Percentiles rank a stretch among this genome's conserved stretches.
Conservation (phyloP, 1,140 invertebrate species). For the Nixonia krombeini region DNA sequence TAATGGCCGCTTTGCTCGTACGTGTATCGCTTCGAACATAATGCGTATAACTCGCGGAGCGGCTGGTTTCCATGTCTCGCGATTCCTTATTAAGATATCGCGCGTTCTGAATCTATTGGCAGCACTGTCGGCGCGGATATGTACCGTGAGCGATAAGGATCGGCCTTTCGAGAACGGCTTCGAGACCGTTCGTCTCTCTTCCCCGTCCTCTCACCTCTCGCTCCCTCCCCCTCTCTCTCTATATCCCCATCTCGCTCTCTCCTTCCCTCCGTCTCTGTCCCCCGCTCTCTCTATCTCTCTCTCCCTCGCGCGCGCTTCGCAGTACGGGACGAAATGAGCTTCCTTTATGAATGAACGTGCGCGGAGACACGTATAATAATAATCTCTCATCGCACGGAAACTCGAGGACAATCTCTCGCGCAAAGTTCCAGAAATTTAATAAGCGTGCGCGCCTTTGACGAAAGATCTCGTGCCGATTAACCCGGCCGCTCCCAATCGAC, state of each 20-base stretch:
- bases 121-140: constrained; percentile 36
- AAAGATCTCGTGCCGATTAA: no score
- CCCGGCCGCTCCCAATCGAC: no score
- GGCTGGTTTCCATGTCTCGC: constrained; percentile 31
- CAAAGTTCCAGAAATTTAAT: background rate
- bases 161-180: constrained; percentile 30
- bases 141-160: constrained; percentile 38
- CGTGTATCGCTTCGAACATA: constrained; percentile 14
- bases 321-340: constrained; percentile 17
- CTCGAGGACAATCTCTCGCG: background rate
- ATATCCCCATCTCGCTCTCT: no score
- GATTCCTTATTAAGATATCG: constrained; percentile 53
- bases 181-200: no score
- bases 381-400: constrained; percentile 13
- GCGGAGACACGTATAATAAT: constrained; percentile 1
- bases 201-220: no score
- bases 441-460: background rate
- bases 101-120: constrained; percentile 34
- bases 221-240: no score
- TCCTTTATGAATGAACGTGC: constrained; percentile 35
- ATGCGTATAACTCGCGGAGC: constrained; percentile 14
- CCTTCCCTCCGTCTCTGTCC: no score
- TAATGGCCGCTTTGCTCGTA: constrained; percentile 30
- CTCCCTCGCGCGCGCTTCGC: constrained; percentile 21
- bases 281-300: no score